Percentiles rank a stretch among this genome's conserved stretches.
phyloP scores from a whole-genome alignment of 2,113 vertebrate genomes.

The Hippocampus mohnikei region DNA sequence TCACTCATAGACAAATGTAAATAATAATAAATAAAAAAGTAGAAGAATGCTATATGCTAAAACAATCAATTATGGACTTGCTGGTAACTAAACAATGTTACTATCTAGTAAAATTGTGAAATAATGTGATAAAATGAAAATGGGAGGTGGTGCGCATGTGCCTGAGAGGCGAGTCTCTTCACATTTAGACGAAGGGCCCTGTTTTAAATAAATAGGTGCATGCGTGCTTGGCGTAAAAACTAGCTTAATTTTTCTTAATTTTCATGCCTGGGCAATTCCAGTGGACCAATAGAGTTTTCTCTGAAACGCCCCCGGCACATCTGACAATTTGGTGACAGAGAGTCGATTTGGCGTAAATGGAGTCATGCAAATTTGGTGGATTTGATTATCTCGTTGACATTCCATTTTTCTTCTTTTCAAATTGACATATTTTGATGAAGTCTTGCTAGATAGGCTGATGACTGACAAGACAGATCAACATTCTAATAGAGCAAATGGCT shows the following conservation, averaged over 20 bases:
- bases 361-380: too few species aligned
- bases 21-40: background rate
- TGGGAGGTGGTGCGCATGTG: too few species aligned
- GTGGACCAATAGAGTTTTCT: too few species aligned
- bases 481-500: background rate
- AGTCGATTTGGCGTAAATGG: too few species aligned
- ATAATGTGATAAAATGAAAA: background rate
- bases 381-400: background rate
- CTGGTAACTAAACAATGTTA: background rate
- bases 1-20: background rate
- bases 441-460: background rate
- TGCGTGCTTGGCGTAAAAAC: too few species aligned
- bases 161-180: background rate
- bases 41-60: background rate
- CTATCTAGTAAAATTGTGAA: background rate
- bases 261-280: too few species aligned
- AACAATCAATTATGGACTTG: background rate
- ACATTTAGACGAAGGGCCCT: background rate
- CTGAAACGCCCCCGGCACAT: too few species aligned
- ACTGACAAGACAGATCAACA: background rate
- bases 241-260: too few species aligned
- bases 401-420: background rate
- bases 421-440: background rate
- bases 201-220: too few species aligned
- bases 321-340: too few species aligned